These are phyloP conservation scores for Hycleus phaleratus DNA, from an alignment of 1,140 invertebrate species.

Conservation along the genomic window DNA sequence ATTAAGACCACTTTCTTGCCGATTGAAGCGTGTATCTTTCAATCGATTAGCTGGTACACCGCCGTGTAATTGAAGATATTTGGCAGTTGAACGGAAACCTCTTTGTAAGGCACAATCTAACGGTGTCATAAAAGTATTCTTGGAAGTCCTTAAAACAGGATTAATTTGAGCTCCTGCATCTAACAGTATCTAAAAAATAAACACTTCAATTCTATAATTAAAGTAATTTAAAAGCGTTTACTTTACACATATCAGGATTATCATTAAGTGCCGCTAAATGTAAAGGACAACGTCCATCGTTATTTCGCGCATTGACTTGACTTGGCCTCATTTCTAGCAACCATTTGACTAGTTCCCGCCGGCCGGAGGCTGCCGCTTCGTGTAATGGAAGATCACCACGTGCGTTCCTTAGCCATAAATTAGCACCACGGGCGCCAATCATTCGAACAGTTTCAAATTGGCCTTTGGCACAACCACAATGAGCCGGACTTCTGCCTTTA, in stretches of 20 bases:
- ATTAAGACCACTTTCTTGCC: constrained; percentile 18
- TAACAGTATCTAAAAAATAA: constrained; percentile 53
- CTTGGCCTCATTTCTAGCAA: constrained; percentile 72
- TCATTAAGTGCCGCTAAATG: constrained; percentile 93
- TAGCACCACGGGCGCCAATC: constrained; percentile 70
- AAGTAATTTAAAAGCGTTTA: constrained; percentile 23
- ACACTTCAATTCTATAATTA: background rate
- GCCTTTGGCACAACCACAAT: constrained; percentile 92
- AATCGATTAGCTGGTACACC: constrained; percentile 70
- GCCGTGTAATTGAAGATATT: constrained; percentile 86
- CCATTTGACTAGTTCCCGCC: constrained; percentile 82
- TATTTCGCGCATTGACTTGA: constrained; percentile 81
- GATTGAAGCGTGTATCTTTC: background rate
- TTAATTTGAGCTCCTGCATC: constrained; percentile 77
- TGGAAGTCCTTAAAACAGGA: constrained; percentile 69
- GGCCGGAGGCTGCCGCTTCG: constrained; percentile 87
- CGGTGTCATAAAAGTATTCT: constrained; percentile 78
- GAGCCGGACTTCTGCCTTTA: constrained; percentile 73
- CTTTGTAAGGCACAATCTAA: constrained; percentile 82
- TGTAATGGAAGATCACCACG: constrained; percentile 87
- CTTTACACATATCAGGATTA: constrained; percentile 88
- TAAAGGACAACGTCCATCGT: constrained; percentile 84
- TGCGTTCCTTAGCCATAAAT: constrained; percentile 87
- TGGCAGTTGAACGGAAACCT: constrained; percentile 81
- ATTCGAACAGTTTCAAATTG: constrained; percentile 78